These are phyloP conservation scores for Apis cerana DNA, from an alignment of 1,140 invertebrate genomes.

Conservation along the genomic window DNA sequence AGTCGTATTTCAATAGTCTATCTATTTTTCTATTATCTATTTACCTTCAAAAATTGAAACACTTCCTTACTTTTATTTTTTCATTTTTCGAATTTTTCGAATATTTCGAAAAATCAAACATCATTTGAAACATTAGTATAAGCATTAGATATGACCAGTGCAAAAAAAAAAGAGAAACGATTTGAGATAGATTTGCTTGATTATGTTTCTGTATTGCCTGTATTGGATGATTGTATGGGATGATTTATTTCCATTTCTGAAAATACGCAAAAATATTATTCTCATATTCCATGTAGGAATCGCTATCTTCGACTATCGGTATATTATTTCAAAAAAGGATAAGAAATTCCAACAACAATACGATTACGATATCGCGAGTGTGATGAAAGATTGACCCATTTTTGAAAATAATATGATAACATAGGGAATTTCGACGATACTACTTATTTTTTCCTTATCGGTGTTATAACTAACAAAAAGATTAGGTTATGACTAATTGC, in stretches of 20 bases:
- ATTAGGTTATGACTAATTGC: conserved; percentile 31
- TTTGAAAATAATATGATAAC: conserved; percentile 69
- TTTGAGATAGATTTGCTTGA: too few relatives aligned
- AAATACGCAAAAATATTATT: not conserved
- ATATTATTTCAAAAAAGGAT: conserved; percentile 18
- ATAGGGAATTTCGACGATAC: conserved; percentile 52
- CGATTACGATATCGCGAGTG: conserved; percentile 49
- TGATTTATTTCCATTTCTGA: not conserved
- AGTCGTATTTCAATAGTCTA: too few relatives aligned
- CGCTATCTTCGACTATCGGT: not conserved
- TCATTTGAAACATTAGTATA: not conserved
- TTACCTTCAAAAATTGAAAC: too few relatives aligned
- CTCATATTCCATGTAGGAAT: not conserved
- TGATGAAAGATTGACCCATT: conserved; percentile 55
- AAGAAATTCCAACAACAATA: conserved; percentile 16
- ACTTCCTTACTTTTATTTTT: not conserved
- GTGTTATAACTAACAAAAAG: conserved; percentile 42
- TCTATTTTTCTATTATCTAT: too few relatives aligned
- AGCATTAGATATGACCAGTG: too few relatives aligned
- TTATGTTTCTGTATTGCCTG: too few relatives aligned
- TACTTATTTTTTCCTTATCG: conserved; percentile 42
- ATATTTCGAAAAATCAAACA: too few relatives aligned
- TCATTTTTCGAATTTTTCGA: too few relatives aligned
- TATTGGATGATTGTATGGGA: too few relatives aligned
- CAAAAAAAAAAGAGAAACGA: too few relatives aligned